These are phyloP conservation scores for Lacanobia oleracea DNA, from an alignment of 2,888 invertebrate genomes.

Conservation along the genomic window DNA sequence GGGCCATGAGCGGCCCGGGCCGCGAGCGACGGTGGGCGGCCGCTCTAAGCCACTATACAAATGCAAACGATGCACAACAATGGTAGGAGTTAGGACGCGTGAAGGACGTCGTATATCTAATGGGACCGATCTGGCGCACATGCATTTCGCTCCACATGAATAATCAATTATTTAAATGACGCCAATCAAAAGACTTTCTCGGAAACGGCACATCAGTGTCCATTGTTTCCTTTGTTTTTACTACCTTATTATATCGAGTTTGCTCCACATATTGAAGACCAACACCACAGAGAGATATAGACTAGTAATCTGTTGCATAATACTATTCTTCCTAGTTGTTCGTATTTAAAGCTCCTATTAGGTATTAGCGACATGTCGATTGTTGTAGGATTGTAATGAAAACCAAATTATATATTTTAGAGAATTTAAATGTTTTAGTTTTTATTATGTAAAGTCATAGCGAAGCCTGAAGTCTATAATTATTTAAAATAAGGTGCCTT, in stretches of 20 bases:
- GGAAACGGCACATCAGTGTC: constrained; percentile 74
- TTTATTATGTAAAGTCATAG: constrained; percentile 89
- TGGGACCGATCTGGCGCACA: constrained; percentile 86
- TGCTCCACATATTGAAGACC: constrained; percentile 75
- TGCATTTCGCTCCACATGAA: constrained; percentile 88
- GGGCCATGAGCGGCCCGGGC: constrained; percentile 54
- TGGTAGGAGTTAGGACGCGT: constrained; percentile 90
- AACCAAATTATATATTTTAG: constrained; percentile 91
- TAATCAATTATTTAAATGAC: constrained; percentile 90
- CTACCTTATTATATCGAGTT: constrained; percentile 58
- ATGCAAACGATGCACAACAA: constrained; percentile 88
- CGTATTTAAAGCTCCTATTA: constrained; percentile 90
- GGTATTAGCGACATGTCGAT: constrained; percentile 88
- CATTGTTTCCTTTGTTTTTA: constrained; percentile 74
- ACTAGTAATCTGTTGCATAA: constrained; percentile 90
- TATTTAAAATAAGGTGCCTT: constrained; percentile 90
- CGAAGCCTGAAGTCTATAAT: constrained; percentile 89
- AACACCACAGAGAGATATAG: constrained; percentile 80
- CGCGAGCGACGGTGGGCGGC: constrained; percentile 77
- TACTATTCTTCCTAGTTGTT: constrained; percentile 90
- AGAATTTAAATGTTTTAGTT: constrained; percentile 89
- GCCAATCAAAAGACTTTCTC: constrained; percentile 85
- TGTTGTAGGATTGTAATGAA: constrained; percentile 90
- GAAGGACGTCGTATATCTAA: constrained; percentile 89
- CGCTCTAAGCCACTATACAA: constrained; percentile 85